Percentiles rank a stretch among this genome's conserved stretches.
Evolutionary conservation across 2,888 invertebrate species (phyloP).

Genomic region (Oxystoma pomonae): DNA sequence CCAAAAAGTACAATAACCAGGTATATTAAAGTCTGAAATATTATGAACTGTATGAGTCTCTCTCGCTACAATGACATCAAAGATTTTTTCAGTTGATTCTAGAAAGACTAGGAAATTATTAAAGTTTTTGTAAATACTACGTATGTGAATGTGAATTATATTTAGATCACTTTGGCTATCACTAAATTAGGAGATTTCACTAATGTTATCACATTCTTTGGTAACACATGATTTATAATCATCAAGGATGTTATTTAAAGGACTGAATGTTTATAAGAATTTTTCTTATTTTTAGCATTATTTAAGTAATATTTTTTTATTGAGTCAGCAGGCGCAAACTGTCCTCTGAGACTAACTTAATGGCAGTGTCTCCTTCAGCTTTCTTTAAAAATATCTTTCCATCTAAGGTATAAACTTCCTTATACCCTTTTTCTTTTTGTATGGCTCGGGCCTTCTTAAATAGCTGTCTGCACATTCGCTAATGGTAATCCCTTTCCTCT

Average conservation of each 20-base stretch:
- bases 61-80: conserved; percentile 8
- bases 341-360: conserved; percentile 10
- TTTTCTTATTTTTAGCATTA: not conserved
- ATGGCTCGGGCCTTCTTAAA: conserved; percentile 13
- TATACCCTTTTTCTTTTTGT: conserved; percentile 9
- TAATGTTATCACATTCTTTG: conserved; percentile 8
- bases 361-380: conserved; percentile 8
- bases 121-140: conserved; percentile 13
- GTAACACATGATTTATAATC: conserved; percentile 6
- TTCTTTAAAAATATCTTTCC: conserved; percentile 14
- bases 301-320: not conserved
- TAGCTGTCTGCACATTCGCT: conserved; percentile 9
- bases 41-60: conserved; percentile 12
- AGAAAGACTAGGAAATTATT: conserved; percentile 13
- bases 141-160: conserved; percentile 9
- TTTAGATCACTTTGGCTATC: not conserved
- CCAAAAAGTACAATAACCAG: conserved; percentile 9
- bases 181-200: conserved; percentile 4
- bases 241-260: conserved; percentile 10
- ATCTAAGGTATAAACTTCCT: conserved; percentile 8
- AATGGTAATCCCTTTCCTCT: conserved; percentile 11
- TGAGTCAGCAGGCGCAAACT: conserved; percentile 5
- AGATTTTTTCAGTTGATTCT: conserved; percentile 8
- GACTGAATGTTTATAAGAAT: conserved; percentile 4
- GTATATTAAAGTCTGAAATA: conserved; percentile 14